Evolutionary conservation across 2,888 invertebrate genomes (phyloP), one percentile per base, ranked within the genome.

Genomic region (Lepidonotus clava): DNA sequence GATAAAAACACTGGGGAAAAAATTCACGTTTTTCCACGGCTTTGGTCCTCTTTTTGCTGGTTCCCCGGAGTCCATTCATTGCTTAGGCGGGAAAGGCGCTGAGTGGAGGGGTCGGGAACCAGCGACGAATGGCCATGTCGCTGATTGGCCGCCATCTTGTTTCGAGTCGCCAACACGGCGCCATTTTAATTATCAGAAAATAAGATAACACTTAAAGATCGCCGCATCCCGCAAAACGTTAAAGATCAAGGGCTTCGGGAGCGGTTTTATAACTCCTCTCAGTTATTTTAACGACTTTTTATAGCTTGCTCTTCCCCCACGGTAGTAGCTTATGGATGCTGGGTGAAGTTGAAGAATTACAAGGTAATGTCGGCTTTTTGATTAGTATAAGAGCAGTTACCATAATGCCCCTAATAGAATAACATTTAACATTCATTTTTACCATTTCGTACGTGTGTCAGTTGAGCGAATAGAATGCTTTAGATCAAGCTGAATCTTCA

Each of bases 131-230:
- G 71, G 38, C 71, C n/a, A n/a, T n/a, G 71, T 71, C 36, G 14
- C 18, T 71, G 71, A 71, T 71, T 71, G 71, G 71, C 36, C 71
- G 71, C 71, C 71, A 71, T 71, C 71, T 71, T 71, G 36, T 34
- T 36, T 71, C n/a, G 71, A 18, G 71, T 1, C 38, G 71, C 4
- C 71, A 71, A 21, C 34, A 4, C 36, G 38, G 71, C 36, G 38
- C 71, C 34, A 71, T 71, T 36, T 71, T 71, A 71, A 71, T 71
- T 71, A 71, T 71, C 36, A 18, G 38, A 71, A 38, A 71, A 71
- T 71, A 38, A 34, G 71, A 71, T 71, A 34, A 71, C 34, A 36
- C 71, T 71, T 38, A 18, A 14, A 34, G 36, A 36, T 71, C 71
- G n/a, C 8, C 36, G 36, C 18, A 71, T 18, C 21, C 34, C 38